Base-by-base conservation (phyloP, 2,888 invertebrate genomes). In the Mechanitis mazaeus region DNA sequence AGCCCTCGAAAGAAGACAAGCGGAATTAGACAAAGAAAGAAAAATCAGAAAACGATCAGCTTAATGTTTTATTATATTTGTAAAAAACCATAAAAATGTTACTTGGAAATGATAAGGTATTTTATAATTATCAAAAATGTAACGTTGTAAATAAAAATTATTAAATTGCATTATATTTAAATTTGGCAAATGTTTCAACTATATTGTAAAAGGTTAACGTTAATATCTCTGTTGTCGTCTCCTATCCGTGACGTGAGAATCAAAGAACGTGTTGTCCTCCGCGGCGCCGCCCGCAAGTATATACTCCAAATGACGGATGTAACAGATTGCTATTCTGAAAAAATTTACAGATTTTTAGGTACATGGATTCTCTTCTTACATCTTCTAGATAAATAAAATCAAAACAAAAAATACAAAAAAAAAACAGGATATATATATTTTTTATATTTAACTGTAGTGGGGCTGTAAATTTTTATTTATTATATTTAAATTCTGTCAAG, bases 221-320 rank as follows among this genome's bases (percentile, higher is more conserved):
- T 33, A 56, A 47, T 33, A 59, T 59, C 54, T 62, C 28, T 58
- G 59, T 2, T 58, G 56, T 45, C 64, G 45, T 58, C 64, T 55
- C 12, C 84, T 74, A 38, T 88, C 89, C 0, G 80, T 68, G 2
- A 76, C 73, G 46, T 86, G 82, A 2, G 83, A 68, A 50, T 89
- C 88, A 63, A 83, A 78, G 69, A 85, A 83, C 0, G 74, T 77
- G 59, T 77, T 83, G 38, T 87, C 88, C 31, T 88, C 89, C 0
- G 81, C 72, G 1, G 78, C 64, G 1, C 83, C 87, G 0, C 85
- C 86, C 0, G 87, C 90, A 60, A 94, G 76, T 73, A 93, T 83
- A 66, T 90, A 91, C 78, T 95, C 94, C 69, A 95, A 83, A 73
- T 95, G 94, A 42, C 94, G 89, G 70, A 95, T 95, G 80, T 95